These are phyloP conservation scores for Lynx canadensis DNA, from an alignment of 2,113 vertebrate genomes.

Conservation along the genomic window DNA sequence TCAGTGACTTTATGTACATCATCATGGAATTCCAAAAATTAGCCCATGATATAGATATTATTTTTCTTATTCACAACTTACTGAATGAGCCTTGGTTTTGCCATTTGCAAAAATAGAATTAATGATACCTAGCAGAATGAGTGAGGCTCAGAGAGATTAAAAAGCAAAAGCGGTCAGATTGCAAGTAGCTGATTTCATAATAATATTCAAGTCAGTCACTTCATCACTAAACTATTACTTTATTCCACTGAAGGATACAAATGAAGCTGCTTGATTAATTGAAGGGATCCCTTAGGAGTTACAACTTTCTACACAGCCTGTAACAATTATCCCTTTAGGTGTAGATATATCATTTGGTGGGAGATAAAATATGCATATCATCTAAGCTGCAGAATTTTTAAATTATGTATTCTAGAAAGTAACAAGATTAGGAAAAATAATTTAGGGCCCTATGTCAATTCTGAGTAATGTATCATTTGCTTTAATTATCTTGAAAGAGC, in stretches of 20 bases:
- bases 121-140: neutral
- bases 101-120: neutral
- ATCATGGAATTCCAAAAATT: neutral
- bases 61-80: neutral
- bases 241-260: neutral
- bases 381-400: neutral
- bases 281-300: neutral
- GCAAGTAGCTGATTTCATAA: neutral
- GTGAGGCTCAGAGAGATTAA: neutral
- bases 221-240: neutral
- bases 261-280: neutral
- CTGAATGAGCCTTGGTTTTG: neutral
- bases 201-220: neutral
- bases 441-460: neutral
- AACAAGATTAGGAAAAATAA: neutral
- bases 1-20: neutral
- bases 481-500: neutral
- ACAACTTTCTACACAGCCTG: neutral
- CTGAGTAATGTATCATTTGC: neutral
- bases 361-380: neutral
- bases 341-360: neutral
- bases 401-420: slow-evolving; percentile 12
- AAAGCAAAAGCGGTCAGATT: neutral
- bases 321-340: neutral
- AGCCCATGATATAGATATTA: neutral